These are phyloP conservation scores for Nymphalis c-album DNA, from an alignment of 2,888 invertebrate species.

Conservation along the genomic window DNA sequence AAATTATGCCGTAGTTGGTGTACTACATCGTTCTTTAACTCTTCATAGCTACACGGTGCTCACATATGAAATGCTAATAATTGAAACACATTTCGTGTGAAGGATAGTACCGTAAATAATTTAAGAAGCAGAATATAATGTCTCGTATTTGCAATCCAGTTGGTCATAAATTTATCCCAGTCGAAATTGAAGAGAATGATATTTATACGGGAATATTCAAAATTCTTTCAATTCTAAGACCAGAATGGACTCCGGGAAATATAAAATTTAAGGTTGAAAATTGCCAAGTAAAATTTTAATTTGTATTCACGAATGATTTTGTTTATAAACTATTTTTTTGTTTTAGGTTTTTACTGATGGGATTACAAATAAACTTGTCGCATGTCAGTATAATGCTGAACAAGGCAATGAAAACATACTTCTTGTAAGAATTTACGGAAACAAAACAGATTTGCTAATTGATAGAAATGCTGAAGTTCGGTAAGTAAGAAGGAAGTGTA, in stretches of 20 bases:
- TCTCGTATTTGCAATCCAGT: slow-evolving; percentile 56
- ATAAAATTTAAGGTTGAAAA: slow-evolving; percentile 86
- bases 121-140: slow-evolving; percentile 47
- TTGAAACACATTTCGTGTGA: slow-evolving; percentile 8
- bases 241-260: slow-evolving; percentile 84
- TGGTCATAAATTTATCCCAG: slow-evolving; percentile 76
- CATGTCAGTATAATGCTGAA: slow-evolving; percentile 81
- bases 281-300: not conserved
- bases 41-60: not conserved
- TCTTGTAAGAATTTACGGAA: slow-evolving; percentile 94
- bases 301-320: slow-evolving; percentile 12
- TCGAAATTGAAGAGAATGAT: slow-evolving; percentile 85
- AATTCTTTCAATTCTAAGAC: slow-evolving; percentile 85
- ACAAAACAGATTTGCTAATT: slow-evolving; percentile 95
- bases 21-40: not conserved
- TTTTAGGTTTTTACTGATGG: slow-evolving; percentile 95
- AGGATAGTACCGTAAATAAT: not conserved
- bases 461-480: slow-evolving; percentile 92
- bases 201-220: slow-evolving; percentile 85
- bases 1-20: slow-evolving; percentile 8
- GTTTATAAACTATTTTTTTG: slow-evolving; percentile 8
- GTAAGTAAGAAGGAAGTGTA: slow-evolving; percentile 53
- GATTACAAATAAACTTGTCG: slow-evolving; percentile 95
- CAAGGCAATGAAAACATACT: slow-evolving; percentile 82
- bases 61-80: slow-evolving; percentile 19